phyloP scores from a whole-genome alignment of 2,888 invertebrate genomes.

The Cecidostiba fungosa region DNA sequence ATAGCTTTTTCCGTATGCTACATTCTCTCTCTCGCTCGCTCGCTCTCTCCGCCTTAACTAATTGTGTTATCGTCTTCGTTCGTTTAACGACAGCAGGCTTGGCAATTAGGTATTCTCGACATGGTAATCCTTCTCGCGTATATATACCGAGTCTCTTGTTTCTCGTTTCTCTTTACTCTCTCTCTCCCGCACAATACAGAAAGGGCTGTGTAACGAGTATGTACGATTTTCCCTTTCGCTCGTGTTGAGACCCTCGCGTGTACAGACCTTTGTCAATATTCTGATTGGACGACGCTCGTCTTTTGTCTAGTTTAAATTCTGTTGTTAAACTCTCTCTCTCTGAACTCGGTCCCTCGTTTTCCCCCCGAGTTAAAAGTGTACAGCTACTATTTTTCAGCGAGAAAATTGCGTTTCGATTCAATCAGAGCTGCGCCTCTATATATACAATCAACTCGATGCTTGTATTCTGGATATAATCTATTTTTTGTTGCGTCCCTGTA shows the following conservation, averaged over 20 bases:
- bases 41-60: constrained; percentile 39
- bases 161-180: constrained; percentile 1
- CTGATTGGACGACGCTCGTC: constrained; percentile 2
- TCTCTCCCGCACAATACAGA: constrained; percentile 3
- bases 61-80: constrained; percentile 58
- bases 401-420: background rate
- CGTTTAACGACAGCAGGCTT: constrained; percentile 12
- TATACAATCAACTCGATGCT: too few species aligned
- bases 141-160: constrained; percentile 12
- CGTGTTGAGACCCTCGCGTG: background rate
- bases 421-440: background rate
- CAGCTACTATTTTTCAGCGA: background rate
- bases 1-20: background rate
- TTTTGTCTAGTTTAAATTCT: background rate
- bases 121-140: constrained; percentile 46
- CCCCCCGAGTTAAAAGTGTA: too few species aligned
- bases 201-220: constrained; percentile 31
- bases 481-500: background rate
- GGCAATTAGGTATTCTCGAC: constrained; percentile 60
- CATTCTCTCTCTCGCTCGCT: too few species aligned
- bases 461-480: background rate
- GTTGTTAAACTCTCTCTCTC: background rate
- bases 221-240: constrained; percentile 34
- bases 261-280: background rate
- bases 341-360: background rate